Base-by-base conservation (phyloP, 2,888 invertebrate genomes). In the Cheilosia vernalis region DNA sequence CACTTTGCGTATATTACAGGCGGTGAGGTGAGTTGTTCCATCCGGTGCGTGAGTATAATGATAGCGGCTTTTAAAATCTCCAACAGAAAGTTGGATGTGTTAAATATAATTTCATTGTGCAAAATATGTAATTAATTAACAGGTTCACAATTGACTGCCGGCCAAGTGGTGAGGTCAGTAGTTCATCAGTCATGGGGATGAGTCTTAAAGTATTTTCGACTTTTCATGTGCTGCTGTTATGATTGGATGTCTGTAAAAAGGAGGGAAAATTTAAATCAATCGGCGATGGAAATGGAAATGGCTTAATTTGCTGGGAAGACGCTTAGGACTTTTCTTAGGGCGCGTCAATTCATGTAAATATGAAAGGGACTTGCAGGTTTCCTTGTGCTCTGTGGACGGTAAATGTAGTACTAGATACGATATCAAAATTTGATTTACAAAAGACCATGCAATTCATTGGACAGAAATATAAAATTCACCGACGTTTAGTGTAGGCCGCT, bases 121-220 rank as follows among this genome's bases (percentile, higher is more conserved):
- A 58, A 74, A 79, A 74, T 64, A 84, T 74, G 83, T 79, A 79
- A 79, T 79, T 84, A 74, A 79, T 79, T 79, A 80, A 80, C 80
- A 61, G 63, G 44, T 40, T 58, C 17, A 60, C 64, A 63, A 42
- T 69, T 76, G 56, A 51, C 76, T 70, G 63, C 37, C 42, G 44
- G n/a, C 13, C 42, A 56, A 60, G 60, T 19, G 27, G 24, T 70
- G 47, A 33, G 21, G 27, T 13, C 37, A 37, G 37, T 37, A 37
- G 21, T n/a, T 44, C 13, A n/a, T 27, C 13, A n/a, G 60, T 17
- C 21, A n/a, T 42, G 42, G 9, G 6, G 42, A 15, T 13, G 3
- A 13, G 33, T 10, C 9, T 47, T 19, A 47, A 47, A 9, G 17
- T 3, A 19, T 44, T 5, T 44, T 44, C 10, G 47, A n/a, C 6